Conservation (phyloP, 2,888 invertebrate genomes). For the Melinopterus prodromus region DNA sequence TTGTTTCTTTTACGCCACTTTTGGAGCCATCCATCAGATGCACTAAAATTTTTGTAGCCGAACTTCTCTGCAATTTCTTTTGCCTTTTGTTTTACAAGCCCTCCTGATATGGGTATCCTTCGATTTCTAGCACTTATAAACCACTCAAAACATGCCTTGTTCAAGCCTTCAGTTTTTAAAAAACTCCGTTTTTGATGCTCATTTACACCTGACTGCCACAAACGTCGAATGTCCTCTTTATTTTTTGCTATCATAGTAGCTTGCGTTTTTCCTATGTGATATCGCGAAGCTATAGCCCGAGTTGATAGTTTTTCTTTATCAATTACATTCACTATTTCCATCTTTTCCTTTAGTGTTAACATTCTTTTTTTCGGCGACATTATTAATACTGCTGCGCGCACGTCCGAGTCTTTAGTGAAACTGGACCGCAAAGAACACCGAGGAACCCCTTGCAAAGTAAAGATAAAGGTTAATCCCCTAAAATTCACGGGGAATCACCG, state of each 20-base stretch:
- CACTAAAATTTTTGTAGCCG: slow-evolving; percentile 39
- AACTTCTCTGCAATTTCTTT: slow-evolving; percentile 41
- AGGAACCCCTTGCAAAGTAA: neutral
- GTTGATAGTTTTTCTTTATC: slow-evolving; percentile 28
- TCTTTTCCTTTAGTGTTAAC: slow-evolving; percentile 4
- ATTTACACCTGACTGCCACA: slow-evolving; percentile 19
- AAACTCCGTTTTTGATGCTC: neutral
- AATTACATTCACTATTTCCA: slow-evolving; percentile 11
- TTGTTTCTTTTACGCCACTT: slow-evolving; percentile 41
- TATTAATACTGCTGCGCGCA: neutral
- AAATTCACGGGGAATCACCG: neutral
- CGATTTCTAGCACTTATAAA: slow-evolving; percentile 34
- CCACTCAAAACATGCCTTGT: slow-evolving; percentile 39
- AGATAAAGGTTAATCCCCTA: neutral
- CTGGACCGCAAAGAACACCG: neutral
- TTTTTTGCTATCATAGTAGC: slow-evolving; percentile 31
- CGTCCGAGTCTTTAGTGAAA: neutral
- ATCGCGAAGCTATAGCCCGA: slow-evolving; percentile 20
- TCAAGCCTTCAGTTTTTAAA: slow-evolving; percentile 30
- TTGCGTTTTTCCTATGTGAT: slow-evolving; percentile 28
- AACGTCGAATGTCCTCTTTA: slow-evolving; percentile 27
- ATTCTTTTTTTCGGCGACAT: neutral
- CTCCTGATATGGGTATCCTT: slow-evolving; percentile 40
- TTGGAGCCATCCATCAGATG: slow-evolving; percentile 44
- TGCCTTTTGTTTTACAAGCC: slow-evolving; percentile 43